Evolutionary conservation across 2,888 invertebrate species (phyloP), one percentile per base, ranked within the genome.

Genomic region (Eledone cirrhosa): DNA sequence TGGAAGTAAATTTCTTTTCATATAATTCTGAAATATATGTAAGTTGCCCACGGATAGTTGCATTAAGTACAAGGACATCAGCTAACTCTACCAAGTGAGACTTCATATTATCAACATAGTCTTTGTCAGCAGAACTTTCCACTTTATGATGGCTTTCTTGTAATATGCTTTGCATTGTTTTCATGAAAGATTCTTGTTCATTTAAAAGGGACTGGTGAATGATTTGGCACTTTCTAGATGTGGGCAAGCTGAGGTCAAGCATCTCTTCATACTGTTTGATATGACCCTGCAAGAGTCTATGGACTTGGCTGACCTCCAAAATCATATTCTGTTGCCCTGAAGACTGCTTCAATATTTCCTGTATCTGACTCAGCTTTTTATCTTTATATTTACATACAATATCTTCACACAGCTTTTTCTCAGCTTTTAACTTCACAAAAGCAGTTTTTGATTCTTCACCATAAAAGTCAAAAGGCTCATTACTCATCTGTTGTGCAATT

Each of bases 11-110:
- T 72, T 72, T 72, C 13, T 22, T 72, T 24, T 80, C 80, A 77
- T 81, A 78, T 16, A 85, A 77, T 67, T 85, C 84, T 74, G 85
- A 84, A 33, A 86, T 83, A 81, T 83, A 83, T 59, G 82, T 81
- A 78, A 85, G 85, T 27, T 84, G 84, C 27, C 86, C 87, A 77
- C 82, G 82, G 86, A 93, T 93, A n/a, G 94, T 90, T 8, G 94
- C 94, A 90, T 95, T 95, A 74, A 93, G 91, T 0, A 94, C 94
- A 82, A 95, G 91, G 48, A 94, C 94, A 69, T 94, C 93, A 19
- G 94, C 94, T 78, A 95, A 90, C 87, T 94, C 77, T 41, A 77
- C 67, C 22, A 80, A 31, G 29, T 67, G n/a, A 65, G 78, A 41
- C 47, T 76, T 76, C 11, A 76, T 47, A 48, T 76, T 76, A 27